phyloP scores from a whole-genome alignment of 37 sponge, comb jelly and placozoan genomes.

The Spongilla lacustris region DNA sequence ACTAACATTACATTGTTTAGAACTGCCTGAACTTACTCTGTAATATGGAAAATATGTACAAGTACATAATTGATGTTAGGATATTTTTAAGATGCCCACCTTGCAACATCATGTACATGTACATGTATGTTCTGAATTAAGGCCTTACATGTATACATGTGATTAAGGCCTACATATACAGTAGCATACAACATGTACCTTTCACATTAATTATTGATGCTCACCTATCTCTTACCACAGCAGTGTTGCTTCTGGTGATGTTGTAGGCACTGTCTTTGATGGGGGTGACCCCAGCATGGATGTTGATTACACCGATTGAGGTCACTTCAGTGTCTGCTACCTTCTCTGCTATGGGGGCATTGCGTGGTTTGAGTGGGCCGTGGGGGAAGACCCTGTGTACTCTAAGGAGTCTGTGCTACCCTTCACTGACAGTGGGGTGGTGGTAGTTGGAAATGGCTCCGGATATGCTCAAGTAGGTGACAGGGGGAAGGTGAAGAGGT shows the following conservation, averaged over 20 bases:
- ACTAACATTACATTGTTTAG: too few species aligned
- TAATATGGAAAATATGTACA: too few species aligned
- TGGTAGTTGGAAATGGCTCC: conserved; percentile 25
- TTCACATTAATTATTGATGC: too few species aligned
- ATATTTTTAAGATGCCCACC: too few species aligned
- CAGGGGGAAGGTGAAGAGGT: neutral
- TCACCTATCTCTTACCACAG: too few species aligned
- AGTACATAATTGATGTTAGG: too few species aligned
- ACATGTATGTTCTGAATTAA: too few species aligned
- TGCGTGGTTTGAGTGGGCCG: conserved; percentile 69
- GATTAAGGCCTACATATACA: too few species aligned
- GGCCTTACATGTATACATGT: too few species aligned
- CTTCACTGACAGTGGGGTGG: conserved; percentile 67
- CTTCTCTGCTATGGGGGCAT: conserved; percentile 81
- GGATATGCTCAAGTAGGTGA: conserved; percentile 61
- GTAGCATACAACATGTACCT: too few species aligned
- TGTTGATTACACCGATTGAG: conserved; percentile 71
- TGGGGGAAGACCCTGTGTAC: conserved; percentile 41
- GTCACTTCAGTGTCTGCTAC: conserved; percentile 53
- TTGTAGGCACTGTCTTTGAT: conserved; percentile 69
- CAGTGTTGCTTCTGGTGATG: conserved; percentile 70
- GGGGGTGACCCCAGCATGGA: conserved; percentile 66
- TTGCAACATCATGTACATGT: too few species aligned
- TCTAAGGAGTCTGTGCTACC: conserved; percentile 39
- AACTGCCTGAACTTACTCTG: too few species aligned